Percentiles rank a stretch among this genome's conserved stretches.
Conservation (phyloP, 2,797 vertebrate genomes). For the Tarsius wallacei region DNA sequence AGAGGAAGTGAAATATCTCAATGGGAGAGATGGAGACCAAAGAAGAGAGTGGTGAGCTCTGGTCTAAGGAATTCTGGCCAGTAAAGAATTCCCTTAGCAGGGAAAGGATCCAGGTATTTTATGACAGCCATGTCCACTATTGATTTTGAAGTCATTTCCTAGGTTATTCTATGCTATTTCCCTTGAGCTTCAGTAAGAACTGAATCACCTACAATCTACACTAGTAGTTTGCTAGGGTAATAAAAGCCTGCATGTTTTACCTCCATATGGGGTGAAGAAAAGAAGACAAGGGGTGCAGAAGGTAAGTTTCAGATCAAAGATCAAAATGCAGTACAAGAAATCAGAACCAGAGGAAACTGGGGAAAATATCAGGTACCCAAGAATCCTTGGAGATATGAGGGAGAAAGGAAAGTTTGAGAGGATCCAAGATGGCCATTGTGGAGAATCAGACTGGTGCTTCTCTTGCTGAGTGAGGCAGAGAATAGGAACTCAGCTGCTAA, state of each 20-base stretch:
- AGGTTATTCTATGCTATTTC: not conserved
- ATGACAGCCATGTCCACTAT: not conserved
- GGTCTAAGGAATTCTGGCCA: not conserved
- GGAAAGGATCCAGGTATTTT: slow-evolving; percentile 24
- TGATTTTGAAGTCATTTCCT: slow-evolving; percentile 53
- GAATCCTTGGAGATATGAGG: not conserved
- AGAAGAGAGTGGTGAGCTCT: not conserved
- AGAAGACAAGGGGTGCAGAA: not conserved
- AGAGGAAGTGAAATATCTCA: not conserved
- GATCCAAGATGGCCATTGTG: no score
- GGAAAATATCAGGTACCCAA: not conserved
- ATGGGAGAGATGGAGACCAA: not conserved
- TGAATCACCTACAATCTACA: not conserved
- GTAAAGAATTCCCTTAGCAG: not conserved
- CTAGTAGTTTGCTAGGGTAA: not conserved
- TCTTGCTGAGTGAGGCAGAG: no score
- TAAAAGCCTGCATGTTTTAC: not conserved
- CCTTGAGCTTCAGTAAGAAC: slow-evolving; percentile 1
- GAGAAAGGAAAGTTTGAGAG: not conserved
- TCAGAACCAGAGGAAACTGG: not conserved
- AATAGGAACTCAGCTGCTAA: no score
- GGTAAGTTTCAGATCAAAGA: not conserved
- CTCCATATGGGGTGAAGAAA: not conserved
- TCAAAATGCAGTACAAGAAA: not conserved
- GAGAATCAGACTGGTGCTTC: no score